Evolutionary conservation across 2,888 invertebrate species (phyloP).

Genomic region (Microplitis deprimator): DNA sequence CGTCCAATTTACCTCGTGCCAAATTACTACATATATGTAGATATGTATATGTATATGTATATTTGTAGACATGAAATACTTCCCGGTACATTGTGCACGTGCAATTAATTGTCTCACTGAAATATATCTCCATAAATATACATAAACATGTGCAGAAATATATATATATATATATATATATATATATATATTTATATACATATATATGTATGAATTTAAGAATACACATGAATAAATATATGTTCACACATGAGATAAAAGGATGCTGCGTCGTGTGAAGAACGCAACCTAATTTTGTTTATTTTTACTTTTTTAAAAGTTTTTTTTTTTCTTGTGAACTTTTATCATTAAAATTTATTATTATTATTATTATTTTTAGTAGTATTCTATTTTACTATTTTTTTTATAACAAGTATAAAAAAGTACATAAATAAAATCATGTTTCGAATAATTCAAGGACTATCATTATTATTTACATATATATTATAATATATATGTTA

Average conservation of each 20-base stretch:
- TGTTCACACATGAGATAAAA: not conserved
- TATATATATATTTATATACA: not conserved
- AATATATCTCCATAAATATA: slow-evolving; percentile 8
- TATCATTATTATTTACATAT: no score
- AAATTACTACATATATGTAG: slow-evolving; percentile 36
- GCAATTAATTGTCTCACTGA: slow-evolving; percentile 23
- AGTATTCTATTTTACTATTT: no score
- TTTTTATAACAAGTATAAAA: no score
- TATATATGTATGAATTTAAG: not conserved
- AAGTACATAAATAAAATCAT: no score
- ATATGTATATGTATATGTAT: not conserved
- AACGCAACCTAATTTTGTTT: slow-evolving; percentile 5
- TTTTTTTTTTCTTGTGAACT: slow-evolving; percentile 6
- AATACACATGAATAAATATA: not conserved
- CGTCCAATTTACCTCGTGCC: slow-evolving; percentile 30
- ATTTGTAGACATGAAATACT: slow-evolving; percentile 40
- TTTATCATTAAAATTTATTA: not conserved
- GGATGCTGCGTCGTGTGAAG: not conserved
- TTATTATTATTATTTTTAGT: not conserved
- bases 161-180: slow-evolving; percentile 4
- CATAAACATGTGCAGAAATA: slow-evolving; percentile 5
- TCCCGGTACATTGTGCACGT: slow-evolving; percentile 40
- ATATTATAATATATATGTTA: no score
- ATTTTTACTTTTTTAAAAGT: not conserved
- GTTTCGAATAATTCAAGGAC: no score